Evolutionary conservation across 2,113 vertebrate genomes (phyloP), one percentile per base, ranked within the genome.

Genomic region (Hemiprocne comata): DNA sequence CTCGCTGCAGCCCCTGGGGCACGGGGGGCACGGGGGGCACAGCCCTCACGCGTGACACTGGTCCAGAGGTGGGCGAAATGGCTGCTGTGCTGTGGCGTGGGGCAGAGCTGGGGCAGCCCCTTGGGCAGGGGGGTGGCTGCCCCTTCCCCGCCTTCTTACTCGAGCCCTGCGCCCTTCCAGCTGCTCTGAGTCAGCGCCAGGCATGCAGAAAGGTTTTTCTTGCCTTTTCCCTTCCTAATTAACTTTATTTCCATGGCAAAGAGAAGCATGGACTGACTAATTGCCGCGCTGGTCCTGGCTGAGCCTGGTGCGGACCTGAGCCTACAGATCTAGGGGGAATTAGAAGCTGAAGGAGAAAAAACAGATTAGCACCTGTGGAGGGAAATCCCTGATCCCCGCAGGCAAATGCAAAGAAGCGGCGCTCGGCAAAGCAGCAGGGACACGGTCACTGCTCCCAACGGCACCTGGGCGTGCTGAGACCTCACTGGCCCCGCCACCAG

Each of bases 311-410:
- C 69, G 90, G 71, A 89, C 90, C 93, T 85, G 90, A 95, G 72
- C 74, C 42, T 2, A 17, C 29, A 40, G 86, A 36, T 73, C 60
- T 71, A 46, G 40, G 55, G 34, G 83, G 91, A 89, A 96, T 96
- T 97, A 95, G 87, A 76, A 94, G 93, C 55, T 93, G 93, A 83
- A 86, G 76, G 88, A 95, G 78, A 87, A 83, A 90, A 89, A 96
- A 74, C 38, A 79, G 95, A 84, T 95, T 95, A 96, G 62, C 6
- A 29, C 25, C 82, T 3, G 7, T 25, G 48, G 20, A 74, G 46
- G 67, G 75, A 80, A 73, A 73, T 93, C 87, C 65, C 54, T 13
- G 4, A n/a, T 60, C 26, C 29, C 44, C 55, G 9, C 18, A 8
- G 73, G 61, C 75, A 94, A 96, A 94, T 60, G 16, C 5, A 1